Evolutionary conservation across 2,113 vertebrate genomes (phyloP).

Genomic region (Anthoscopus minutus): DNA sequence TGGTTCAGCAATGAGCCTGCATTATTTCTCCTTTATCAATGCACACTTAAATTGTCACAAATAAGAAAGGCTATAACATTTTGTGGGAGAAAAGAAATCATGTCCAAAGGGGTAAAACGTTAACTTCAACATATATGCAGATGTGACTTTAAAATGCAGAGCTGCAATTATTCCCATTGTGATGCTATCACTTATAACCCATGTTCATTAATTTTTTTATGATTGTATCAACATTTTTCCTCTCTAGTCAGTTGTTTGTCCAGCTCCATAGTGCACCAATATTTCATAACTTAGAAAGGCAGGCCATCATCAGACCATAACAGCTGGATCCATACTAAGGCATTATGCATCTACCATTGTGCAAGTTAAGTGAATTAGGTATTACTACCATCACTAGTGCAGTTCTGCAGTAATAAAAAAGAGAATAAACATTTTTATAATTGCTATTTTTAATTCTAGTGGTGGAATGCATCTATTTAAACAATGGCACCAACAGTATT

Average conservation of each 20-base stretch:
- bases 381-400: background rate
- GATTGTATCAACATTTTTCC: background rate
- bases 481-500: background rate
- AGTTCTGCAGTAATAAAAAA: background rate
- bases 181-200: background rate
- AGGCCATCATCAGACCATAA: background rate
- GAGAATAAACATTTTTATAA: background rate
- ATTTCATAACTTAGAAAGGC: background rate
- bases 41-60: background rate
- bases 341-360: background rate
- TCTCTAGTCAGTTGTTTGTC: background rate
- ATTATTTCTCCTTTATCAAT: background rate
- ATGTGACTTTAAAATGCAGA: background rate
- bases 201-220: background rate
- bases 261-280: background rate
- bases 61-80: background rate
- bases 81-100: background rate
- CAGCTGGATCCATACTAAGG: background rate
- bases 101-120: background rate
- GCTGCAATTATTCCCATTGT: background rate
- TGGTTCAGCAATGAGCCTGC: background rate
- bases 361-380: background rate
- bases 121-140: background rate
- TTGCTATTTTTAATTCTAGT: background rate
- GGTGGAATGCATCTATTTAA: background rate